Conservation (phyloP, 2,888 invertebrate species). For the Unio pictorum region DNA sequence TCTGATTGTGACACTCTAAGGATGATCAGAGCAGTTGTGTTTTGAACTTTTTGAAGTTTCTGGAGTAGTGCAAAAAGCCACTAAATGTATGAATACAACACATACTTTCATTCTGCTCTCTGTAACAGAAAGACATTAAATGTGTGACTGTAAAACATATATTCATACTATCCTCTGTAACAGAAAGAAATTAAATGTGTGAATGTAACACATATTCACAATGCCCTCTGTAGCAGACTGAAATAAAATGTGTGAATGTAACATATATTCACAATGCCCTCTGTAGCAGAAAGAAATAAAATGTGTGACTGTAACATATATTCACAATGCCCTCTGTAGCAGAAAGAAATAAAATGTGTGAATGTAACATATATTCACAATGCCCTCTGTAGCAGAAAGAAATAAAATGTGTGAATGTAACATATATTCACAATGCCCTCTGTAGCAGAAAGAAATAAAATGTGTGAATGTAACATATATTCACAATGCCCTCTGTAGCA, state of each 20-base stretch:
- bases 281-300: too few relatives aligned
- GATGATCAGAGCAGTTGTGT: too few relatives aligned
- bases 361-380: background rate
- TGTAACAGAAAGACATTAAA: slow-evolving; percentile 15
- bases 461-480: slow-evolving; percentile 9
- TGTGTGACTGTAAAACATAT: background rate
- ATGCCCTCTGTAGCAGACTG: too few relatives aligned
- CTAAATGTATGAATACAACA: too few relatives aligned
- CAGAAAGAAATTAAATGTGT: background rate
- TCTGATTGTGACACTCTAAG: too few relatives aligned
- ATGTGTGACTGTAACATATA: slow-evolving; percentile 8
- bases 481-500: slow-evolving; percentile 50
- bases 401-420: too few relatives aligned
- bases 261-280: too few relatives aligned
- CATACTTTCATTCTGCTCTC: slow-evolving; percentile 42
- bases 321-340: slow-evolving; percentile 48
- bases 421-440: too few relatives aligned
- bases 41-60: too few relatives aligned
- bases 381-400: background rate
- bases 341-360: background rate
- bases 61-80: too few relatives aligned
- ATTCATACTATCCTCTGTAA: slow-evolving; percentile 23
- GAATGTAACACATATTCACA: background rate
- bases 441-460: too few relatives aligned
- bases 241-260: too few relatives aligned